Conservation (phyloP, 2,888 invertebrate genomes). For the Rhopalosiphum nymphaeae region DNA sequence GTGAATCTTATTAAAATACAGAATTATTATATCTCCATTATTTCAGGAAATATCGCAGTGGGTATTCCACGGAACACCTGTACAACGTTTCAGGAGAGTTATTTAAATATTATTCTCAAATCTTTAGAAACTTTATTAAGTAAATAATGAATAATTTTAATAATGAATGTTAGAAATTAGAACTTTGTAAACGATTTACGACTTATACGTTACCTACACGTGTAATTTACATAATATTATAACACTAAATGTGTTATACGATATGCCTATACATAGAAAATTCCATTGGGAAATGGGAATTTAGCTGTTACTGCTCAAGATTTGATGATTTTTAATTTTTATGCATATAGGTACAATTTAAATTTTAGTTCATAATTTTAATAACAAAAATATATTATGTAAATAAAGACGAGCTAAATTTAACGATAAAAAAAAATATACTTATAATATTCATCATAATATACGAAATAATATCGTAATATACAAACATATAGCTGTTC, state of each 20-base stretch:
- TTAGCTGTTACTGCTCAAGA: background rate
- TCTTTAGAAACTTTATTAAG: background rate
- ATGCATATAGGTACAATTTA: background rate
- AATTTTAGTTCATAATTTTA: constrained; percentile 17
- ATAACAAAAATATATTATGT: background rate
- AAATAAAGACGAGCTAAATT: background rate
- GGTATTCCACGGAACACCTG: no score
- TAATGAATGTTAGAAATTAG: background rate
- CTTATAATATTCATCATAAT: background rate
- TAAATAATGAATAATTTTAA: background rate
- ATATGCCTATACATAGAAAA: background rate
- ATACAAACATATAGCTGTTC: background rate
- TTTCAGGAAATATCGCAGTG: no score
- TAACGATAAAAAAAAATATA: background rate
- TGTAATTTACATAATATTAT: background rate
- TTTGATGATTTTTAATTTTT: background rate
- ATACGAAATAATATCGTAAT: no score
- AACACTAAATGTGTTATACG: background rate
- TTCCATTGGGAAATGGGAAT: background rate
- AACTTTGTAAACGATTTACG: background rate
- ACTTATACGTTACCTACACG: background rate
- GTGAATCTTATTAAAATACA: no score
- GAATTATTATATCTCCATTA: no score
- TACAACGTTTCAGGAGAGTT: no score
- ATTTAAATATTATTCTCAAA: background rate